phyloP scores from a whole-genome alignment of 2,113 vertebrate genomes.

The Phyllopteryx taeniolatus region DNA sequence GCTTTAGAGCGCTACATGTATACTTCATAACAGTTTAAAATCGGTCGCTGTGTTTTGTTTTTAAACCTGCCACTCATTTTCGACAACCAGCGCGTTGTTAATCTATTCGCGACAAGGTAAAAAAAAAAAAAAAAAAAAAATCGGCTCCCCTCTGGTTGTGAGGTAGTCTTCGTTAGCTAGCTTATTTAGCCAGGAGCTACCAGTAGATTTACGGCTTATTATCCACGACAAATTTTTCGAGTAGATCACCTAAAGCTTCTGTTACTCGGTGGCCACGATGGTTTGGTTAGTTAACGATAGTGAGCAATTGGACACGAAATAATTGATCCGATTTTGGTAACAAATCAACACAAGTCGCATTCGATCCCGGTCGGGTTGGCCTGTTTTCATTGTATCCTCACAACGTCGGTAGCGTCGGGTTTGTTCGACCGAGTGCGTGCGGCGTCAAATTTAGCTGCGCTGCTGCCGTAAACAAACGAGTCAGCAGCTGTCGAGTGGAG shows the following conservation, averaged over 20 bases:
- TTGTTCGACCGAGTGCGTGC: slow-evolving; percentile 3
- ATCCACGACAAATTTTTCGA: slow-evolving; percentile 40
- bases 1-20: not conserved
- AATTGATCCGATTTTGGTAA: slow-evolving; percentile 11
- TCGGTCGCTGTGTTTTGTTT: not conserved
- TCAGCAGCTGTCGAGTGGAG: slow-evolving; percentile 32
- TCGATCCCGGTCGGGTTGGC: slow-evolving; percentile 48
- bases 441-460: slow-evolving; percentile 16
- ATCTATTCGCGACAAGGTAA: slow-evolving; percentile 14
- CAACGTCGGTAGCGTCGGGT: slow-evolving; percentile 10
- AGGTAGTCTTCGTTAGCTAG: slow-evolving; percentile 53
- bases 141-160: slow-evolving; percentile 25
- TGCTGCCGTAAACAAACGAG: slow-evolving; percentile 8
- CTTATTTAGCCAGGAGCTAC: slow-evolving; percentile 57
- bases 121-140: not conserved
- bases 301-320: slow-evolving; percentile 19
- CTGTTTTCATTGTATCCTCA: slow-evolving; percentile 54
- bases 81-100: not conserved
- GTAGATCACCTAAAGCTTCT: slow-evolving; percentile 44
- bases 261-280: slow-evolving; percentile 44
- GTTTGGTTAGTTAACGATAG: slow-evolving; percentile 13
- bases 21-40: not conserved
- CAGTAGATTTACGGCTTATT: slow-evolving; percentile 67
- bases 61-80: not conserved
- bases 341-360: slow-evolving; percentile 25